Base-by-base conservation (phyloP, 2,797 vertebrate genomes). In the Neoniphon sammara region DNA sequence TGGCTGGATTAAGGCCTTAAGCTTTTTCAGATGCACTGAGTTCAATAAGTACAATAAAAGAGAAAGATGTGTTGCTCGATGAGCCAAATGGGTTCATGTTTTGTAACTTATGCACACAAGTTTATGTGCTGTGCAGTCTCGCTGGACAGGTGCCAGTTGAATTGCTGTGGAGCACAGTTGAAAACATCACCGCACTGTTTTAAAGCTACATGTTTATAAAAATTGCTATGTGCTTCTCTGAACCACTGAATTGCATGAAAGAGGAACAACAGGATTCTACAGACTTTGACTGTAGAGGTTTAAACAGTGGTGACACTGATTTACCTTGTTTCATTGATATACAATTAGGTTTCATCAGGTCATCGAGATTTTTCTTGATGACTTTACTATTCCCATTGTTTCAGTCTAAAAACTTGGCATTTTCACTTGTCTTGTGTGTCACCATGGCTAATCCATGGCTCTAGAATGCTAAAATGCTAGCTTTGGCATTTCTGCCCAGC, bases 11-110 rank as follows among this genome's bases (percentile, higher is more conserved):
- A n/a, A 53, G 61, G 58, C 66, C 59, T 73, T 87, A 90, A 90
- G 67, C 65, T 73, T 74, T 91, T 77, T 91, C 84, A 88, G 86
- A 91, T 89, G 85, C 83, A 68, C 42, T 4, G 4, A 54, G 74
- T 84, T 89, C 70, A 87, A 76, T 83, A 75, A 80, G 78, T 78
- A 62, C 74, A 87, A 70, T 75, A 78, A 80, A 84, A 81, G 58
- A 58, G 54, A 66, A 52, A 73, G 44, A 82, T 66, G 61, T 76
- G 70, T 63, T 61, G 71, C 47, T 78, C 64, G 10, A 66, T 36
- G 15, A 55, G 62, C 52, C 50, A 62, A 68, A 76, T 68, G 55
- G 66, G 36, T 82, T 87, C 36, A 76, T 77, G 76, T 82, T 82
- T 78, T 65, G 55, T 47, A 70, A 86, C 46, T 62, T 69, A 42